phyloP scores from a whole-genome alignment of 2,797 vertebrate genomes.

The Mus spretus region DNA sequence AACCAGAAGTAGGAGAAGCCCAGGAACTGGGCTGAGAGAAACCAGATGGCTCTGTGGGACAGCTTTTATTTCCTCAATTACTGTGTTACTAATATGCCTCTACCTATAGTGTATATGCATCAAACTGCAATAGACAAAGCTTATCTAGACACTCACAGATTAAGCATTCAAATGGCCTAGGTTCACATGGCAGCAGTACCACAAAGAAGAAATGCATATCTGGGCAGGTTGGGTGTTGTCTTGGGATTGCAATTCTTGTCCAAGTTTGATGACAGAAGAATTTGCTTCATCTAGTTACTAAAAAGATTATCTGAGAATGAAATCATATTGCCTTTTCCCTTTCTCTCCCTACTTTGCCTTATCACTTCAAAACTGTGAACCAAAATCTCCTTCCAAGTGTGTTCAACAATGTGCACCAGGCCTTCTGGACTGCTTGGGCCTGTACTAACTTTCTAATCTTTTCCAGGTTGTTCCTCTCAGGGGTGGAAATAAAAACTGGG shows the following conservation, averaged over 20 bases:
- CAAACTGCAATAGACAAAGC: not conserved
- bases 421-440: not conserved
- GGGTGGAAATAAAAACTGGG: not conserved
- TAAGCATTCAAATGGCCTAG: not conserved
- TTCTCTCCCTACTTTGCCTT: not conserved
- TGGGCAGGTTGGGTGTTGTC: not conserved
- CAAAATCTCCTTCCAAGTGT: not conserved
- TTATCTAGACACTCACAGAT: slow-evolving; percentile 32
- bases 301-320: not conserved
- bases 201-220: not conserved
- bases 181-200: not conserved
- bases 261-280: not conserved
- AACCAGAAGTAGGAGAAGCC: slow-evolving; percentile 65
- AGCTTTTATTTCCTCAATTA: slow-evolving; percentile 49
- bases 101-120: not conserved
- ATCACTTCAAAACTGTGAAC: not conserved
- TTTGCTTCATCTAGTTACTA: not conserved
- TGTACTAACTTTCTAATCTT: not conserved
- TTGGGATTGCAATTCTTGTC: not conserved
- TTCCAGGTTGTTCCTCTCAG: not conserved
- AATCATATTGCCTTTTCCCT: not conserved
- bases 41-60: slow-evolving; percentile 53
- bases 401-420: not conserved
- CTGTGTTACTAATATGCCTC: slow-evolving; percentile 26
- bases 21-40: slow-evolving; percentile 39